Base-by-base conservation (phyloP, 2,113 vertebrate genomes). In the Nestor notabilis region DNA sequence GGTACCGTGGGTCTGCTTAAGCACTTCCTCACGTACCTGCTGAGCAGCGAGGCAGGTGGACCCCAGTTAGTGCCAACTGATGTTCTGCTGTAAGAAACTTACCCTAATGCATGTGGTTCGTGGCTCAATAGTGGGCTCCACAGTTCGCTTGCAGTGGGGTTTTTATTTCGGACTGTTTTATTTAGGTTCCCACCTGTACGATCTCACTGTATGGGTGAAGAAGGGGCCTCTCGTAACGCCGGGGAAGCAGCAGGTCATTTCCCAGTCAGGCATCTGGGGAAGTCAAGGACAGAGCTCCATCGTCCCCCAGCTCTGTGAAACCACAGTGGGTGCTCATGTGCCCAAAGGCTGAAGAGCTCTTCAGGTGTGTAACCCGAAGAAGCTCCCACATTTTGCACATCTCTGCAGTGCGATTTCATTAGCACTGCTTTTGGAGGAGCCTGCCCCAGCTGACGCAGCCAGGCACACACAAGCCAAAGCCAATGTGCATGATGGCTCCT, bases 401-500 rank as follows among this genome's bases (percentile, higher is more conserved):
- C 37, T 10, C 70, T 13, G 65, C 0, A 2, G 11, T 52, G 33
- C 52, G 18, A 10, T n/a, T 35, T 39, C 37, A 7, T 10, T 0
- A 14, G 27, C 47, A 4, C 3, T 0, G 0, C 80, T 68, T 33
- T 13, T 3, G 47, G 50, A 27, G 20, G 14, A 71, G 56, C 37
- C 49, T 23, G 16, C 13, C 29, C 33, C 7, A 12, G 21, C 41
- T 31, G 1, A 3, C n/a, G 4, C 19, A 8, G 56, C 41, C 43
- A 8, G 49, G 61, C 41, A 6, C 49, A 14, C 0, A 0, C 3
- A 16, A 1, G 0, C 47, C 41, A 60, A 9, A 17, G 41, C 69
- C 49, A 75, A 41, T 35, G 2, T 0, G 3, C 41, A 10, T 1
- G 0, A 0, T 28, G 0, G 2, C 49, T 72, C 47, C n/a, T 50